A percentile compares a stretch with the other conserved stretches of the same genome.
Evolutionary conservation across 64 coral and sea anemone species (phyloP).

Genomic region (Pocillopora damicornis): DNA sequence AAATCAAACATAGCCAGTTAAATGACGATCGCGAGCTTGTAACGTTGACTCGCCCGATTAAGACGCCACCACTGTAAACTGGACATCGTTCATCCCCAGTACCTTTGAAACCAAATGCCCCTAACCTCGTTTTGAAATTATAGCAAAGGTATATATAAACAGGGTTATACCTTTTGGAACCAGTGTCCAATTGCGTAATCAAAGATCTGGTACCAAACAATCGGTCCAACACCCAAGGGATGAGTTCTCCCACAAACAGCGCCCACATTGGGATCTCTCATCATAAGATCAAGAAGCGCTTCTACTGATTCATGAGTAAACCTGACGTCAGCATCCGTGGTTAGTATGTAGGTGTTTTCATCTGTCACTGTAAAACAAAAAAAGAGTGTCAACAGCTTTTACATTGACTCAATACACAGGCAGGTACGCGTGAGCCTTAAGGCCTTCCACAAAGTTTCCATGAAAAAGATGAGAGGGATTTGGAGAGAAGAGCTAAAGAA

Average conservation of each 20-base stretch:
- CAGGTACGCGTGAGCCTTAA: no score
- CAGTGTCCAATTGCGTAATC: slow-evolving; percentile 98
- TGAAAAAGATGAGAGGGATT: no score
- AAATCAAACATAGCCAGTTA: not conserved
- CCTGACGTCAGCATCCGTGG: slow-evolving; percentile 87
- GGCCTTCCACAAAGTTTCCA: no score
- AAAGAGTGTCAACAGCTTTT: not conserved
- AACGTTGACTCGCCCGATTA: no score
- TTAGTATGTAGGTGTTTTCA: slow-evolving; percentile 86
- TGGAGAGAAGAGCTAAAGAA: no score
- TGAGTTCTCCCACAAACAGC: slow-evolving; percentile 91
- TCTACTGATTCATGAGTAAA: slow-evolving; percentile 90
- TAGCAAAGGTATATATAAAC: not conserved
- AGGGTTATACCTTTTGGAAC: slow-evolving; percentile 83
- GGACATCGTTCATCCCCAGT: no score
- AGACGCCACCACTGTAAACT: no score
- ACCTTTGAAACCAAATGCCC: no score
- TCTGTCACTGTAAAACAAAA: slow-evolving; percentile 48
- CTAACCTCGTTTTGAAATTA: no score
- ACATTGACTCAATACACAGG: no score
- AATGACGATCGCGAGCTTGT: not conserved
- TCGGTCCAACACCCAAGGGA: slow-evolving; percentile 65
- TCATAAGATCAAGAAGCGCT: slow-evolving; percentile 79
- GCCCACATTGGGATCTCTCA: slow-evolving; percentile 71
- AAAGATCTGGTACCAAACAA: slow-evolving; percentile 95